Evolutionary conservation across 2,113 vertebrate species (phyloP).

Genomic region (Lagenorhynchus albirostris): DNA sequence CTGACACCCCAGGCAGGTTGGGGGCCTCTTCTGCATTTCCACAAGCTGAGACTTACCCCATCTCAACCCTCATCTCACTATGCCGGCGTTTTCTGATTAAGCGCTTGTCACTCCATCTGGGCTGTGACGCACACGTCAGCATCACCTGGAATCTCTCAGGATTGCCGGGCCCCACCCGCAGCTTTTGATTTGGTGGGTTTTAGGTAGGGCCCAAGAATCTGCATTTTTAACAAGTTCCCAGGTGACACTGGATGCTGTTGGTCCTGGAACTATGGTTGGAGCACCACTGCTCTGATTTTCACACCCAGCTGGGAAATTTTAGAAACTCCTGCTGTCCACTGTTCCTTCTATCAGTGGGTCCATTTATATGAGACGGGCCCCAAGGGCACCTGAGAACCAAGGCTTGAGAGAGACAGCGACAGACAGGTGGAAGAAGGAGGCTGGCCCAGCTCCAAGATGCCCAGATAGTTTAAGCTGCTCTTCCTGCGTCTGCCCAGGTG

Average conservation of each 20-base stretch:
- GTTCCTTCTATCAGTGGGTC: not conserved
- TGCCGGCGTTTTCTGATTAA: not conserved
- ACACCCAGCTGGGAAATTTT: not conserved
- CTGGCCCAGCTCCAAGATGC: not conserved
- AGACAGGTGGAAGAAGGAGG: not conserved
- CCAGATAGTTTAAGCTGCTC: not conserved
- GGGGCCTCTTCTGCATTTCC: not conserved
- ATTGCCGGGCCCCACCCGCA: not conserved
- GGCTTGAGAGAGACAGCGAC: not conserved
- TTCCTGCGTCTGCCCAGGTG: not conserved
- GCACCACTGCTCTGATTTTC: not conserved
- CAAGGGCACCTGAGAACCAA: not conserved
- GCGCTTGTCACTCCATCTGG: accelerated
- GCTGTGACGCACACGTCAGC: not conserved
- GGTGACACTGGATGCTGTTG: not conserved
- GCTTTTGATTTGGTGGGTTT: not conserved
- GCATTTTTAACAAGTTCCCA: not conserved
- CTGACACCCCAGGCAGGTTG: no score
- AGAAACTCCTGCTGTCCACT: not conserved
- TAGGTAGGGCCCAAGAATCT: not conserved
- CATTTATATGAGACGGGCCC: not conserved
- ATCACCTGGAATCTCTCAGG: not conserved
- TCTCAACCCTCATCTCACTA: not conserved
- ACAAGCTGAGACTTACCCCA: no score
- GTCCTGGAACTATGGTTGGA: accelerated